phyloP scores from a whole-genome alignment of 2,797 vertebrate species.

The Gobio occitaniae region DNA sequence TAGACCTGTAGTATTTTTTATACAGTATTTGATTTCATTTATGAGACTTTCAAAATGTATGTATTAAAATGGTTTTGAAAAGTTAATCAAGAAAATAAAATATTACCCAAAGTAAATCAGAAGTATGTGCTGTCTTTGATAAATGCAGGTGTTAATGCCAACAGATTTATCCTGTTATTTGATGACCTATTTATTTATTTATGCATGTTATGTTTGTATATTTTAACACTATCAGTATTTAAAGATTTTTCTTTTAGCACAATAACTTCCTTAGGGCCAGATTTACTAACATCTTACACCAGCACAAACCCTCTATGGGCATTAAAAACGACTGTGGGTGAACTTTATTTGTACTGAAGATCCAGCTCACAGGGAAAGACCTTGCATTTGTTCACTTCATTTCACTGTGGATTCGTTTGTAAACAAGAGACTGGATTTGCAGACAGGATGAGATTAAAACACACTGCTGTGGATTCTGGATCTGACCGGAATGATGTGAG shows the following conservation, averaged over 20 bases:
- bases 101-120: slow-evolving; percentile 61
- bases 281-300: too few relatives aligned
- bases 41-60: slow-evolving; percentile 58
- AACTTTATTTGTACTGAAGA: too few relatives aligned
- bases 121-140: background rate
- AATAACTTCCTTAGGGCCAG: too few relatives aligned
- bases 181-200: background rate
- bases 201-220: background rate
- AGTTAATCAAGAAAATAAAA: slow-evolving; percentile 71
- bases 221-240: background rate
- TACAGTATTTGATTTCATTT: slow-evolving; percentile 72
- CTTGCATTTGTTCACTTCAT: too few relatives aligned
- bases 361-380: too few relatives aligned
- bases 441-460: too few relatives aligned
- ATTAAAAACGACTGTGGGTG: too few relatives aligned
- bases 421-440: too few relatives aligned
- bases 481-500: too few relatives aligned
- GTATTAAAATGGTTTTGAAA: slow-evolving; percentile 67
- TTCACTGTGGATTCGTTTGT: too few relatives aligned
- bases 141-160: background rate
- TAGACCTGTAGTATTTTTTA: slow-evolving; percentile 63
- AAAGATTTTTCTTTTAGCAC: background rate
- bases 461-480: too few relatives aligned
- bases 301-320: too few relatives aligned
- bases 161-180: background rate